Evolutionary conservation across 92 coral and sea anemone species (phyloP).

Genomic region (Zoanthus solanderi): DNA sequence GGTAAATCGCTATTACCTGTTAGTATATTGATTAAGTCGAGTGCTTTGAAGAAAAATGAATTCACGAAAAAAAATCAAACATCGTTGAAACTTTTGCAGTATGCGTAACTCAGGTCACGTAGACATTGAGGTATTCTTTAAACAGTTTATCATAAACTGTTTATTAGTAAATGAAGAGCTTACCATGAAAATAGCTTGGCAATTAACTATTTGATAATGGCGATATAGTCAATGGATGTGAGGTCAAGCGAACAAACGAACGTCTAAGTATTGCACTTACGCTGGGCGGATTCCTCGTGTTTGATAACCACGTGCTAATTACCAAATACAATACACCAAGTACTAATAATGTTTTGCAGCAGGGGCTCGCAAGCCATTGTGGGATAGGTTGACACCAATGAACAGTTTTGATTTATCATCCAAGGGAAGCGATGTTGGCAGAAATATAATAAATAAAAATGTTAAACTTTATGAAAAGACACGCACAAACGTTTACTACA

Average conservation of each 20-base stretch:
- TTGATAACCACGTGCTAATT: constrained; percentile 21
- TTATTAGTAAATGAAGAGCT: constrained; percentile 37
- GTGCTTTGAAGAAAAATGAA: constrained; percentile 2
- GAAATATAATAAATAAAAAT: neutral
- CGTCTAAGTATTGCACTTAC: constrained; percentile 9
- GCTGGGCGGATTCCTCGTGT: neutral
- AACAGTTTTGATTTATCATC: neutral
- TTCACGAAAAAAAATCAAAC: neutral
- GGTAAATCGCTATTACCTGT: constrained; percentile 22
- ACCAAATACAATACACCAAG: neutral
- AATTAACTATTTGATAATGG: constrained; percentile 17
- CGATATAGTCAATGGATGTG: constrained; percentile 20
- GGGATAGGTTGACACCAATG: neutral
- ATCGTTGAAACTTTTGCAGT: neutral
- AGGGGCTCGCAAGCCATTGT: neutral
- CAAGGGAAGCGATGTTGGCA: neutral
- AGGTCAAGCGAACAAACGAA: constrained; percentile 30
- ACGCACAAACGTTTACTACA: too few relatives aligned
- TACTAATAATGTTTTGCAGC: neutral
- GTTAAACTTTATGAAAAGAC: neutral
- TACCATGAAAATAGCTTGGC: constrained; percentile 9
- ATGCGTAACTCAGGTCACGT: neutral
- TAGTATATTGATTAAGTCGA: neutral
- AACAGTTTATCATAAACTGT: constrained; percentile 37
- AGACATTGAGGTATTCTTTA: constrained; percentile 15